These are phyloP conservation scores for Molossus molossus DNA, from an alignment of 2,797 vertebrate species.

Conservation along the genomic window DNA sequence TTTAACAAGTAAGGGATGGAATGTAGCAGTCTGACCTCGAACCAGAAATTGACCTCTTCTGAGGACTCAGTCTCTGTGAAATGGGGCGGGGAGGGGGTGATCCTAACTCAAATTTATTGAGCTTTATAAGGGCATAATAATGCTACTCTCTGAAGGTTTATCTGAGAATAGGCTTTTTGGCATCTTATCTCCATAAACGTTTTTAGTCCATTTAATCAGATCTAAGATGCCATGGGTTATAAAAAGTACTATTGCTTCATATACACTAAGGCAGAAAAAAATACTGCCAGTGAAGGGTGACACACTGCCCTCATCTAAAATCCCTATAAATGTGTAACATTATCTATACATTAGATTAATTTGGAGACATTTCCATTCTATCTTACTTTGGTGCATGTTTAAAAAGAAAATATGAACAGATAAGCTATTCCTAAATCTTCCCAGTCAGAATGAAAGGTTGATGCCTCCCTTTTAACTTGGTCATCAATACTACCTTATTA, in stretches of 20 bases:
- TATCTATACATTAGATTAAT: neutral
- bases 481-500: neutral
- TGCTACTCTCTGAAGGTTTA: neutral
- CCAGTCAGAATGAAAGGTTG: neutral
- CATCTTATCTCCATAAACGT: neutral
- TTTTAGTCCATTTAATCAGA: neutral
- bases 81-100: neutral
- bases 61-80: neutral
- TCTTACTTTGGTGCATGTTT: neutral
- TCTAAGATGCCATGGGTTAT: neutral
- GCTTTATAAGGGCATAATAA: neutral
- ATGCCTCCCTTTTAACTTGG: neutral
- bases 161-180: neutral
- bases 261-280: neutral
- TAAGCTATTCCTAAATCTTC: neutral
- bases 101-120: neutral
- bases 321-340: neutral
- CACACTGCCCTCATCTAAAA: neutral
- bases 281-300: neutral
- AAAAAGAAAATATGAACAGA: neutral
- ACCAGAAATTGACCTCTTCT: neutral
- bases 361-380: neutral
- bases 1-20: neutral
- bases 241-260: neutral
- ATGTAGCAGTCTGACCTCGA: neutral